A percentile compares a stretch with the other conserved stretches of the same genome.
Evolutionary conservation across 2,888 invertebrate genomes (phyloP).

Genomic region (Caenorhabditis imperialis): DNA sequence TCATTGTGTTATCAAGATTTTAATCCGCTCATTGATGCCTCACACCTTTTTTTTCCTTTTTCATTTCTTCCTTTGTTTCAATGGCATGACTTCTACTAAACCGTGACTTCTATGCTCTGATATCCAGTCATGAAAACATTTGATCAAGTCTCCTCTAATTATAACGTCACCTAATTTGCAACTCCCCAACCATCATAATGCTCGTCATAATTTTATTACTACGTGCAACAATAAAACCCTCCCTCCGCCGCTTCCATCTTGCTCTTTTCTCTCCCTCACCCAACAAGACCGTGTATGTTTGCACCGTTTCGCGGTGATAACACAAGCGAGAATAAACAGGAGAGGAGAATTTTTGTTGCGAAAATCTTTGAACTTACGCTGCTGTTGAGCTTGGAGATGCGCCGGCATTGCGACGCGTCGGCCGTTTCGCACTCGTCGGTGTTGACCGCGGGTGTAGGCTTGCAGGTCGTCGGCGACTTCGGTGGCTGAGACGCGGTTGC

Average conservation of each 20-base stretch:
- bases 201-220: slow-evolving; percentile 28
- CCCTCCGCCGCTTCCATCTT: slow-evolving; percentile 16
- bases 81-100: too few species aligned
- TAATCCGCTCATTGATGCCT: background rate
- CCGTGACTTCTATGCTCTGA: background rate
- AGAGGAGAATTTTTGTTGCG: slow-evolving; percentile 1
- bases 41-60: background rate
- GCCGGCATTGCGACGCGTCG: slow-evolving; percentile 41
- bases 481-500: slow-evolving; percentile 82
- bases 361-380: slow-evolving; percentile 51
- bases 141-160: background rate
- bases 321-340: slow-evolving; percentile 1
- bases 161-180: slow-evolving; percentile 8
- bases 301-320: slow-evolving; percentile 6
- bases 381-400: slow-evolving; percentile 43
- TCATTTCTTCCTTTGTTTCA: too few species aligned
- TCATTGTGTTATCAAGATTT: background rate
- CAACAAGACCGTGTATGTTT: slow-evolving; percentile 2
- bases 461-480: slow-evolving; percentile 87
- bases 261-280: background rate
- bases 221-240: slow-evolving; percentile 8
- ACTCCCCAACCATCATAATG: slow-evolving; percentile 1
- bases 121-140: background rate
- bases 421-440: slow-evolving; percentile 63
- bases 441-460: slow-evolving; percentile 68